phyloP scores from a whole-genome alignment of 2,113 vertebrate genomes.

The Channa maculata region DNA sequence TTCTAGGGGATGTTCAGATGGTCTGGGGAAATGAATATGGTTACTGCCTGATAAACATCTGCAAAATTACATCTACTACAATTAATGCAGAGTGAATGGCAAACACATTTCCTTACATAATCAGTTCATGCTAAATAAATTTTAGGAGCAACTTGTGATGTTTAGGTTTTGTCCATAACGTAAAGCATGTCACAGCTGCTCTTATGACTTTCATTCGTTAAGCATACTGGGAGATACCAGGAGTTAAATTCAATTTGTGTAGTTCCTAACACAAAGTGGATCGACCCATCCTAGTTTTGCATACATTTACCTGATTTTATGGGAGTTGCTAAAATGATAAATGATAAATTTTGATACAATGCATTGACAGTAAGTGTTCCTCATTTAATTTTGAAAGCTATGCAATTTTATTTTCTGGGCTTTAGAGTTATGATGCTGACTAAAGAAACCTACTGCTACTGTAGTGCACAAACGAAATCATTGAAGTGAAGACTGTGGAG shows the following conservation, averaged over 20 bases:
- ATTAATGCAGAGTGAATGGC: conserved; percentile 9
- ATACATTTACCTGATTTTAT: neutral
- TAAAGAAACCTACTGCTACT: too few species aligned
- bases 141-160: conserved; percentile 8
- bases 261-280: conserved; percentile 11
- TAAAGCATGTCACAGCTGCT: neutral
- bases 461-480: too few species aligned
- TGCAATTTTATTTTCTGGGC: too few species aligned
- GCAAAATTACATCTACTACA: conserved; percentile 11
- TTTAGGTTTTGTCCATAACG: conserved; percentile 8
- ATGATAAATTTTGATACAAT: too few species aligned
- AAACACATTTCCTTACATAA: neutral
- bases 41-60: conserved; percentile 19
- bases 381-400: neutral
- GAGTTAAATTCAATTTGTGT: conserved; percentile 16
- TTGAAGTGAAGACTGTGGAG: too few species aligned
- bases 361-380: too few species aligned
- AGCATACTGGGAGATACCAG: neutral
- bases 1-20: conserved; percentile 20
- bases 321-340: neutral
- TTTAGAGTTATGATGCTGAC: too few species aligned
- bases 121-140: conserved; percentile 10
- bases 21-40: neutral
- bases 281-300: conserved; percentile 18
- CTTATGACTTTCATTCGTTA: conserved; percentile 13